These are phyloP conservation scores for Stenopsyche tienmushanensis DNA, from an alignment of 1,140 invertebrate genomes.

Conservation along the genomic window DNA sequence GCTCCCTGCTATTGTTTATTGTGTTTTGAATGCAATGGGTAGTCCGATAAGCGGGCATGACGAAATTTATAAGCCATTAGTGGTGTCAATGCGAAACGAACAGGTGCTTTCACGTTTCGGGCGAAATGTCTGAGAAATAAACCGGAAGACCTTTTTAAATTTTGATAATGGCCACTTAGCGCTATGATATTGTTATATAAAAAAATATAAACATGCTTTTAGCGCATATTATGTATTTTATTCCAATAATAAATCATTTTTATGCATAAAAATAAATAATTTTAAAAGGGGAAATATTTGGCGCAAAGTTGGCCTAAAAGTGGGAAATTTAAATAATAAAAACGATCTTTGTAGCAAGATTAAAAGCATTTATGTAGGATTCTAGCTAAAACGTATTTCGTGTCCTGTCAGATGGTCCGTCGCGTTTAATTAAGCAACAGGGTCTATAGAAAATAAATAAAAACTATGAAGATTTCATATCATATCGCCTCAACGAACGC, in stretches of 20 bases:
- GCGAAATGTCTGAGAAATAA: background rate
- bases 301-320: too few relatives aligned
- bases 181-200: background rate
- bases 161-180: background rate
- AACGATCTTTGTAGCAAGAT: too few relatives aligned
- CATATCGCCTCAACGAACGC: background rate
- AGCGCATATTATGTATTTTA: too few relatives aligned
- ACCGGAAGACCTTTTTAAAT: slow-evolving; percentile 13
- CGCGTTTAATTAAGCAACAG: slow-evolving; percentile 31
- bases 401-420: slow-evolving; percentile 29
- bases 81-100: background rate
- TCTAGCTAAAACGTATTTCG: slow-evolving; percentile 31
- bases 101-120: slow-evolving; percentile 1
- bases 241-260: too few relatives aligned
- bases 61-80: slow-evolving; percentile 13
- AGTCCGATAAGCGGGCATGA: too few relatives aligned
- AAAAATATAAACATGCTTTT: background rate
- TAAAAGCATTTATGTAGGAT: too few relatives aligned
- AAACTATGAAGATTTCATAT: too few relatives aligned
- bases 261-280: too few relatives aligned
- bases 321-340: too few relatives aligned
- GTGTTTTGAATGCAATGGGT: too few relatives aligned
- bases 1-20: too few relatives aligned
- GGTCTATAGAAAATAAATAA: background rate
- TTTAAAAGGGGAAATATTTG: too few relatives aligned